Percentiles rank a stretch among this genome's conserved stretches.
Evolutionary conservation across 2,888 invertebrate species (phyloP).

Genomic region (Ferrisia virgata): DNA sequence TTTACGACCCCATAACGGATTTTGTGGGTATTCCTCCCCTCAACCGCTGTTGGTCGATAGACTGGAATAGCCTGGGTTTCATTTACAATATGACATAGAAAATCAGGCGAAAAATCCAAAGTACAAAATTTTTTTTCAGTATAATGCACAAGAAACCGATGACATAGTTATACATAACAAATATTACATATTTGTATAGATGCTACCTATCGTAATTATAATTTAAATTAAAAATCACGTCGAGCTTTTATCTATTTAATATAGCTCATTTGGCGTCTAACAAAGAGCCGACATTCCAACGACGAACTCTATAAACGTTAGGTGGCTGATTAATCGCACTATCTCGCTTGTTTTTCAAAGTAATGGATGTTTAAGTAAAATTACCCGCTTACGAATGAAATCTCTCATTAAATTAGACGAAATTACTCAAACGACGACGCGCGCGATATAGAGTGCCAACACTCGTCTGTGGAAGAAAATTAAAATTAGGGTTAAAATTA

Average conservation of each 20-base stretch:
- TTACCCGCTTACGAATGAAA: slow-evolving; percentile 10
- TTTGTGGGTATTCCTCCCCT: no score
- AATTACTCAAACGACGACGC: slow-evolving; percentile 17
- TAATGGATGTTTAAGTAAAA: slow-evolving; percentile 30
- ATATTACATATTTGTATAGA: no score
- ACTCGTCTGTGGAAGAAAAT: background rate
- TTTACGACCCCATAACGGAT: no score
- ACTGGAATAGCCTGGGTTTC: no score
- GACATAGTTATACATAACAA: background rate
- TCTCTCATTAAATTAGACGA: slow-evolving; percentile 27
- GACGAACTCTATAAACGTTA: background rate
- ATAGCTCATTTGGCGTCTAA: background rate
- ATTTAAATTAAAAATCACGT: slow-evolving; percentile 18
- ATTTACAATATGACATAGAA: no score
- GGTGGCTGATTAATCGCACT: slow-evolving; percentile 5
- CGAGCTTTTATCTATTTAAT: slow-evolving; percentile 27
- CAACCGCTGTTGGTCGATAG: no score
- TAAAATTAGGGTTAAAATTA: slow-evolving; percentile 2
- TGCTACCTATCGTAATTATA: background rate
- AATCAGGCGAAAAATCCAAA: background rate
- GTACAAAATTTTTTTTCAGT: background rate
- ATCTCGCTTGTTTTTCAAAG: slow-evolving; percentile 18
- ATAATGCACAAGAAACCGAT: background rate
- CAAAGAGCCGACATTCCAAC: background rate
- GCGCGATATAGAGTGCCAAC: background rate